phyloP scores from a whole-genome alignment of 1,140 invertebrate genomes.

The Formica exsecta region DNA sequence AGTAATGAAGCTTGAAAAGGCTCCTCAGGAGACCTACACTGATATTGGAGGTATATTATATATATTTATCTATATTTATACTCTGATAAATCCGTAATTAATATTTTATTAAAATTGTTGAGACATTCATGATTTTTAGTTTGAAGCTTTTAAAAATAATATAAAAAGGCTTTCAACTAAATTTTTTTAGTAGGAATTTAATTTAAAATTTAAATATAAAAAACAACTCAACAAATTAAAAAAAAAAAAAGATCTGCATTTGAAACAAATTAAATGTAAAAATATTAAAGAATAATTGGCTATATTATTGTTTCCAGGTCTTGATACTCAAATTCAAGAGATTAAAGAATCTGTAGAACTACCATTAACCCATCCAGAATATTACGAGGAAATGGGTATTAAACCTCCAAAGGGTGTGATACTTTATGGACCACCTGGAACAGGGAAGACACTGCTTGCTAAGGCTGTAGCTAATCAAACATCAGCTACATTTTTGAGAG shows the following conservation, averaged over 20 bases:
- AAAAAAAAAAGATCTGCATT: neutral
- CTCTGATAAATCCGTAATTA: neutral
- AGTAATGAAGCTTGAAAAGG: slow-evolving; percentile 99
- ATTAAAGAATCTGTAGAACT: slow-evolving; percentile 99
- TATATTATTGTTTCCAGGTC: slow-evolving; percentile 85
- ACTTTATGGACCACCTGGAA: slow-evolving; percentile 99
- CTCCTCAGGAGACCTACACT: slow-evolving; percentile 99
- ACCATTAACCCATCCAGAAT: slow-evolving; percentile 99
- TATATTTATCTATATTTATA: slow-evolving; percentile 5
- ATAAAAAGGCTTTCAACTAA: neutral
- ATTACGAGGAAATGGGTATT: slow-evolving; percentile 99
- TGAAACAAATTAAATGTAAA: neutral
- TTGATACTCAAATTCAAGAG: slow-evolving; percentile 99
- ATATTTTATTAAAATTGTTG: neutral
- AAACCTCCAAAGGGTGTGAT: slow-evolving; percentile 99
- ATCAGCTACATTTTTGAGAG: slow-evolving; percentile 99
- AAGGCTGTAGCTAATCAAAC: slow-evolving; percentile 99
- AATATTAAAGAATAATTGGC: slow-evolving; percentile 17
- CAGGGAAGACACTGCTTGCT: slow-evolving; percentile 98
- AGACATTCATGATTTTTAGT: neutral
- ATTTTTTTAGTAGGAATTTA: neutral
- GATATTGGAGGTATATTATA: slow-evolving; percentile 95
- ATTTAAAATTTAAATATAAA: neutral
- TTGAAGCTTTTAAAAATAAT: neutral
- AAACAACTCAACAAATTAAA: neutral